phyloP scores from a whole-genome alignment of 2,888 invertebrate species.

The Yponomeuta sedellus region DNA sequence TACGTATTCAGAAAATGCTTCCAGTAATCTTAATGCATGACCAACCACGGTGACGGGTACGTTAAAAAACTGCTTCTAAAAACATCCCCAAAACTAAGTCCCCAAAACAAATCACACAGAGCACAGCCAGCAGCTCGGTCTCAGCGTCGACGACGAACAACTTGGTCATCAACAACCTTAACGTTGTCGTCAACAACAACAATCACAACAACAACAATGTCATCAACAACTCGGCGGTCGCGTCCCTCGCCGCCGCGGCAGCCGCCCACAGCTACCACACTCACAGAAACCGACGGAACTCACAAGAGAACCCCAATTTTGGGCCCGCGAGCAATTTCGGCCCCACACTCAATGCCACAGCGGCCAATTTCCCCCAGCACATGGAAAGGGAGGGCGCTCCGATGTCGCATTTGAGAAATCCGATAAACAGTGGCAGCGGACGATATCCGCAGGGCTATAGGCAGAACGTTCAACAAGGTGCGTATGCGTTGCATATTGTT shows the following conservation, averaged over 20 bases:
- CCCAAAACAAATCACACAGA: constrained; percentile 39
- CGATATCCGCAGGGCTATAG: constrained; percentile 66
- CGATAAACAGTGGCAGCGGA: constrained; percentile 63
- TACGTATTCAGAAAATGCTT: neutral
- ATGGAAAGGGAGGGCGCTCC: constrained; percentile 65
- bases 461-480: constrained; percentile 72
- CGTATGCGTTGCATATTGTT: constrained; percentile 43
- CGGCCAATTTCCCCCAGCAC: constrained; percentile 57
- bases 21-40: neutral
- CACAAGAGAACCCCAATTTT: constrained; percentile 66
- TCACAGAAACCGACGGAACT: constrained; percentile 63
- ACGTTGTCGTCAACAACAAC: constrained; percentile 73
- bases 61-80: neutral
- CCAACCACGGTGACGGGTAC: neutral
- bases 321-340: constrained; percentile 59
- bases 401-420: constrained; percentile 67
- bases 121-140: constrained; percentile 62
- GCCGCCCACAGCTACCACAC: constrained; percentile 70
- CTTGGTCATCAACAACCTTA: constrained; percentile 70
- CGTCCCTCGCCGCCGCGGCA: constrained; percentile 67
- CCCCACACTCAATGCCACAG: constrained; percentile 64
- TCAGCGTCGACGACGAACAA: constrained; percentile 73
- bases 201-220: constrained; percentile 73
- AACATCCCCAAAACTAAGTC: constrained; percentile 14
- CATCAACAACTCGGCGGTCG: constrained; percentile 71